Evolutionary conservation across 1,140 invertebrate genomes (phyloP).

Genomic region (Nasonia vitripennis): DNA sequence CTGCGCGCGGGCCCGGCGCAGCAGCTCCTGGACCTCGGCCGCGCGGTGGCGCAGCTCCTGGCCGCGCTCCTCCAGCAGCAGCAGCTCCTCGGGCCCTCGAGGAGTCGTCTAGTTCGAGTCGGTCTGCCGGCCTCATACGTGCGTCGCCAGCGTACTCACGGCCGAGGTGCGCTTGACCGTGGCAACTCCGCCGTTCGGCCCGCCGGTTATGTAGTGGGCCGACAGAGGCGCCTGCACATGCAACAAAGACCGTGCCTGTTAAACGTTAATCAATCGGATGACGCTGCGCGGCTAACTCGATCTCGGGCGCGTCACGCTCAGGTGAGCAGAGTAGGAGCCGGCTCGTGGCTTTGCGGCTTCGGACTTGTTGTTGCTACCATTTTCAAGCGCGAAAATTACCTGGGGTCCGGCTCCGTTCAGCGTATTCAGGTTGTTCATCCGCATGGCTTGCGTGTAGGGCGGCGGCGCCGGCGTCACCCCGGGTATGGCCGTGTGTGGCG

Average conservation of each 20-base stretch:
- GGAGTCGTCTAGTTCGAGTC: constrained; percentile 68
- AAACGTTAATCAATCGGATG: constrained; percentile 31
- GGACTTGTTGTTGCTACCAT: background rate
- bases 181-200: constrained; percentile 74
- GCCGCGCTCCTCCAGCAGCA: background rate
- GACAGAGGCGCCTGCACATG: constrained; percentile 68
- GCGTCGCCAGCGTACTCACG: constrained; percentile 77
- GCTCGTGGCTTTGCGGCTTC: background rate
- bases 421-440: constrained; percentile 74
- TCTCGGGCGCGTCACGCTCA: background rate
- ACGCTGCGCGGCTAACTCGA: background rate
- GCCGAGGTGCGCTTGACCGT: constrained; percentile 73
- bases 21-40: constrained; percentile 36
- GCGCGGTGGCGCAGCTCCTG: constrained; percentile 40
- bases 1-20: constrained; percentile 44
- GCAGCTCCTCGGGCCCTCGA: constrained; percentile 27
- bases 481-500: constrained; percentile 83
- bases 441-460: constrained; percentile 78
- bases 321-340: background rate
- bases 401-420: constrained; percentile 76
- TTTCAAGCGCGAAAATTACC: constrained; percentile 61
- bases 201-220: constrained; percentile 74
- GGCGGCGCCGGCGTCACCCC: constrained; percentile 86
- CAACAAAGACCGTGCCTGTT: constrained; percentile 41
- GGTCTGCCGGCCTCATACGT: constrained; percentile 75